Percentiles rank a stretch among this genome's conserved stretches.
phyloP scores from a whole-genome alignment of 2,888 invertebrate species.

The Pristionchus entomophagus region DNA sequence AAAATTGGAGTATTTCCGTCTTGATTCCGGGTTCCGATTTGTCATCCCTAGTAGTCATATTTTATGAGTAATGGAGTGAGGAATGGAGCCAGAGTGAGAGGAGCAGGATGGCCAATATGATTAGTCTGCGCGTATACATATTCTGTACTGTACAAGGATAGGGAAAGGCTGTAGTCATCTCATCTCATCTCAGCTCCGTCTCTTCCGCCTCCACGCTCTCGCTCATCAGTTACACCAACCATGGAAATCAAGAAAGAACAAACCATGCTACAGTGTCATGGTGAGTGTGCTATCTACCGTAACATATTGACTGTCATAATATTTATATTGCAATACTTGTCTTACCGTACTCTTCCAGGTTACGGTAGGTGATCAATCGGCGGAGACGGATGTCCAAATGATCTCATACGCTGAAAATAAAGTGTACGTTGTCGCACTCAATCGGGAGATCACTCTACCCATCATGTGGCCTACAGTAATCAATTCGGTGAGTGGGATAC shows the following conservation, averaged over 20 bases:
- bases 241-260: constrained; percentile 35
- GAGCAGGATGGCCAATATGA: no score
- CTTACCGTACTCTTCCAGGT: constrained; percentile 46
- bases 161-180: no score
- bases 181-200: constrained; percentile 62
- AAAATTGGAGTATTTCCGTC: no score
- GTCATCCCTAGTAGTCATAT: no score
- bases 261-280: background rate
- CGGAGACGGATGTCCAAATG: constrained; percentile 54
- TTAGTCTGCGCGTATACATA: no score
- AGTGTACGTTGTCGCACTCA: constrained; percentile 54
- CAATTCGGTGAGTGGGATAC: constrained; percentile 53
- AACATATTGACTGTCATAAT: background rate
- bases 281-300: background rate
- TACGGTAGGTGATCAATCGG: constrained; percentile 54
- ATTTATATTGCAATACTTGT: no score
- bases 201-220: constrained; percentile 63
- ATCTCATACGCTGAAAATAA: constrained; percentile 50
- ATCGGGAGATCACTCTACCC: constrained; percentile 67
- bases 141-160: no score
- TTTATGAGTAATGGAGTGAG: no score
- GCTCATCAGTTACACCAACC: constrained; percentile 54
- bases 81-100: no score
- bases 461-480: constrained; percentile 70
- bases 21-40: no score